phyloP scores from a whole-genome alignment of 2,113 vertebrate genomes.

The Psephotus haematonotus region DNA sequence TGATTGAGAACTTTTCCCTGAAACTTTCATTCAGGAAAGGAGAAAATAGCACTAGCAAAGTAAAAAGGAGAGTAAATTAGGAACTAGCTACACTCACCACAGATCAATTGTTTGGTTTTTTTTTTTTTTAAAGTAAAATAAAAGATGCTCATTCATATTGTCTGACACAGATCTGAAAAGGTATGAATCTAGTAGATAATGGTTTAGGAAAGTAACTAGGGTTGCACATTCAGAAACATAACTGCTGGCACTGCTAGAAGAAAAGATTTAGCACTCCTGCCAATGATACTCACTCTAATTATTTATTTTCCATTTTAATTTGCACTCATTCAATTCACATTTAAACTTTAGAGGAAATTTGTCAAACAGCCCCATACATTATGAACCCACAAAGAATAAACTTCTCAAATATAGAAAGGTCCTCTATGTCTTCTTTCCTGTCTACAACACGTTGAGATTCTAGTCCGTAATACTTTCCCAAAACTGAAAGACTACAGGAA shows the following conservation, averaged over 20 bases:
- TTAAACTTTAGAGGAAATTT: background rate
- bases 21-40: background rate
- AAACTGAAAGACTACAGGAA: background rate
- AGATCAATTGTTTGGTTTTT: background rate
- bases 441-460: background rate
- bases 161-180: background rate
- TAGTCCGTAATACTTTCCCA: background rate
- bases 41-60: background rate
- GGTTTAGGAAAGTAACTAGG: background rate
- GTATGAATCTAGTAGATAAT: background rate
- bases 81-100: background rate
- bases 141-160: background rate
- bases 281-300: background rate
- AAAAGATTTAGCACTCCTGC: background rate
- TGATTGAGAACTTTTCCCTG: background rate
- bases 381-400: background rate
- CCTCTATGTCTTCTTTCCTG: accelerated
- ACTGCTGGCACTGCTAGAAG: background rate
- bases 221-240: background rate
- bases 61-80: background rate
- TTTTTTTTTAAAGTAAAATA: background rate
- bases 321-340: background rate
- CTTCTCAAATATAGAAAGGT: background rate
- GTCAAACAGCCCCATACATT: background rate
- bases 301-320: background rate